Conservation (phyloP, 2,113 vertebrate species). For the Climacteris rufus region DNA sequence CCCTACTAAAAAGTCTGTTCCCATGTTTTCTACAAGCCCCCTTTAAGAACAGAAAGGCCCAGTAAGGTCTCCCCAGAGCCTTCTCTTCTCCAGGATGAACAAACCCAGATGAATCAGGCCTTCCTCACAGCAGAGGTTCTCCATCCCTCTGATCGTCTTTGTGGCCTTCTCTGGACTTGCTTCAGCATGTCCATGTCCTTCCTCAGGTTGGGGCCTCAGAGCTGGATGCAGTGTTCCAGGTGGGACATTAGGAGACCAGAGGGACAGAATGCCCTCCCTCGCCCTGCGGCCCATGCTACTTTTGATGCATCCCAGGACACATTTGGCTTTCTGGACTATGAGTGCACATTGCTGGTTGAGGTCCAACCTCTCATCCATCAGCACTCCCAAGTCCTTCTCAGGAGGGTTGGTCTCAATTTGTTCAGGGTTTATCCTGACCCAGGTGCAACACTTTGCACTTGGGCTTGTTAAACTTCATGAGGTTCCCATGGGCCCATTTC, state of each 20-base stretch:
- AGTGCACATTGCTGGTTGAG: background rate
- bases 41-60: background rate
- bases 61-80: rapidly evolving
- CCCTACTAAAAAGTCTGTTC: background rate
- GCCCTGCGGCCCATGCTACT: rapidly evolving
- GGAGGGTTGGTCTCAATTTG: background rate
- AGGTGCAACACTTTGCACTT: background rate
- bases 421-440: background rate
- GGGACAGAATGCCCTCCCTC: background rate
- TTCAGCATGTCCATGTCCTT: background rate
- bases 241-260: background rate
- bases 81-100: background rate
- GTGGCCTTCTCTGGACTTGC: background rate
- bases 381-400: rapidly evolving
- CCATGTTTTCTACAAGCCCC: background rate
- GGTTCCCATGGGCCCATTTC: background rate
- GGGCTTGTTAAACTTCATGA: background rate
- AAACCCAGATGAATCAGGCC: background rate
- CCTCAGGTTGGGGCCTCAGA: rapidly evolving
- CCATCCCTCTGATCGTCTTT: too few relatives aligned
- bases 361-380: background rate
- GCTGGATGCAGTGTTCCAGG: rapidly evolving
- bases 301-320: background rate
- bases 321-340: background rate
- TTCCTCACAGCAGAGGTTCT: background rate